Evolutionary conservation across 2,888 invertebrate genomes (phyloP).

Genomic region (Diplolepis rosae): DNA sequence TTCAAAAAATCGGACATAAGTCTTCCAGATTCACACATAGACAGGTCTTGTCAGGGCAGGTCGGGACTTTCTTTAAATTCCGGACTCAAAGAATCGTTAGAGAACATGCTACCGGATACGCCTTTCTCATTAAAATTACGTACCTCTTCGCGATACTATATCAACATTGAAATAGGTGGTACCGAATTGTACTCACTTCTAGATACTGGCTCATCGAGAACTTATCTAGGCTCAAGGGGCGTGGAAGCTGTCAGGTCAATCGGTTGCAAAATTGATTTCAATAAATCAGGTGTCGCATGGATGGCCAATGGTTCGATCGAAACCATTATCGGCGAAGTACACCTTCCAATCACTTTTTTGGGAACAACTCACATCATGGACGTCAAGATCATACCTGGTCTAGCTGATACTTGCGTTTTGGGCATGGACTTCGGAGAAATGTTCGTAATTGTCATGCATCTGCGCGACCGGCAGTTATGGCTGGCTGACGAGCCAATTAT

Average conservation of each 20-base stretch:
- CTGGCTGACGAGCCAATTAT: neutral
- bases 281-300: neutral
- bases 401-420: neutral
- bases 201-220: neutral
- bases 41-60: neutral
- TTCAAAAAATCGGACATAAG: neutral
- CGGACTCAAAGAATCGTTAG: neutral
- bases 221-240: neutral
- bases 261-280: neutral
- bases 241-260: neutral
- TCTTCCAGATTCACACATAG: too few species aligned
- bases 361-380: neutral
- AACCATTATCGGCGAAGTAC: neutral
- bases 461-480: neutral
- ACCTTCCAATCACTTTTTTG: neutral
- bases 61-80: neutral
- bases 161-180: neutral
- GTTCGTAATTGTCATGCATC: neutral
- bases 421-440: neutral
- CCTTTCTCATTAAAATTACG: neutral
- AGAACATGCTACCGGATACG: neutral
- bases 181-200: neutral
- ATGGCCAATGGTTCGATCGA: neutral
- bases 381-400: neutral
- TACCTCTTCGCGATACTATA: neutral